These are phyloP conservation scores for Ariolimax columbianus DNA, from an alignment of 2,888 invertebrate genomes.

Conservation along the genomic window DNA sequence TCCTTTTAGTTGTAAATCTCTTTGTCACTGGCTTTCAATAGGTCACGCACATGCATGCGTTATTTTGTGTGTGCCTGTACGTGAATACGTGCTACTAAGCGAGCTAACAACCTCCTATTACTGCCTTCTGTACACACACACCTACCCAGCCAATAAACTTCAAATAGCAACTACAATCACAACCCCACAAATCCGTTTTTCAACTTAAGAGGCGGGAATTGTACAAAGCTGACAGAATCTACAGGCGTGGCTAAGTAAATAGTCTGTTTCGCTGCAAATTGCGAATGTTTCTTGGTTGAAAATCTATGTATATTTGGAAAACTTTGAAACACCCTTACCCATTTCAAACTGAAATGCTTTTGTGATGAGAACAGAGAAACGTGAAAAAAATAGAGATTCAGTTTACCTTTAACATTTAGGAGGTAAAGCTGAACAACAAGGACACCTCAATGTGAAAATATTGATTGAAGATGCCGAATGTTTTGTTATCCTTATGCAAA, in stretches of 20 bases:
- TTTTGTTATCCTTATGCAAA: too few species aligned
- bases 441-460: too few species aligned
- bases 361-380: background rate
- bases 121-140: constrained; percentile 17
- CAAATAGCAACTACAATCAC: constrained; percentile 2
- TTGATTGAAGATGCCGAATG: too few species aligned
- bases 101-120: background rate
- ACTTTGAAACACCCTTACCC: background rate
- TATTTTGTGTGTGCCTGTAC: background rate
- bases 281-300: background rate
- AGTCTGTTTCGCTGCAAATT: background rate
- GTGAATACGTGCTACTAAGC: background rate
- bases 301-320: background rate
- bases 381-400: too few species aligned
- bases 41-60: background rate
- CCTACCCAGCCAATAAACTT: constrained; percentile 28
- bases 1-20: background rate
- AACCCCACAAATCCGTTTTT: background rate
- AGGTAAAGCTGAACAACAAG: too few species aligned
- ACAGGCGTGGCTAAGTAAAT: constrained; percentile 1
- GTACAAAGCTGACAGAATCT: constrained; percentile 3
- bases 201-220: constrained; percentile 12
- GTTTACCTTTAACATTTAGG: too few species aligned
- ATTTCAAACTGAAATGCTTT: background rate
- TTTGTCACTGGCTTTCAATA: background rate